These are phyloP conservation scores for Patagioenas fasciata DNA, from an alignment of 2,113 vertebrate species.

Conservation along the genomic window DNA sequence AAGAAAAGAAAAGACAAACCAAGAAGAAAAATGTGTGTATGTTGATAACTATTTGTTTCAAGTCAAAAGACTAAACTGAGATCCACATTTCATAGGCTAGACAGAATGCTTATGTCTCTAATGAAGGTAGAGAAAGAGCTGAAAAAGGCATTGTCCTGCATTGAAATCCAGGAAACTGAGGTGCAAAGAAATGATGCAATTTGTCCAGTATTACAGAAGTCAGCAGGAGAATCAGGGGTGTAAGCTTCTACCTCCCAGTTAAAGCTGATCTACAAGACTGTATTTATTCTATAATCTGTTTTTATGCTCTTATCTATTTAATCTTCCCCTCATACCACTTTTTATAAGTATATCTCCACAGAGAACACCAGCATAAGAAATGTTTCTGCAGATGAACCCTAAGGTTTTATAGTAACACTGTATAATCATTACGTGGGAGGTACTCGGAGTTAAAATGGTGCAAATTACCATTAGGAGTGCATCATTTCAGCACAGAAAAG, in stretches of 20 bases:
- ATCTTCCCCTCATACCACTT: conserved; percentile 25
- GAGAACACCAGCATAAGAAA: background rate
- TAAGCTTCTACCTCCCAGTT: background rate
- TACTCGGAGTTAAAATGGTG: background rate
- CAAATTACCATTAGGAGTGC: background rate
- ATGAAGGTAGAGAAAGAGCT: background rate
- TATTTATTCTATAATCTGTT: conserved; percentile 28
- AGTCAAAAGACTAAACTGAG: background rate
- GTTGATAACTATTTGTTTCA: background rate
- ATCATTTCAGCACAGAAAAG: background rate
- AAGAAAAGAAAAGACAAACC: background rate
- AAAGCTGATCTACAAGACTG: background rate
- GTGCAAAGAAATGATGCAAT: background rate
- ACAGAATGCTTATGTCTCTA: background rate
- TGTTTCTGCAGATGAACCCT: background rate
- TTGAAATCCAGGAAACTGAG: background rate
- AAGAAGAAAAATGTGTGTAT: background rate
- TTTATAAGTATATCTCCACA: conserved; percentile 6
- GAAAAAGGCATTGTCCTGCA: background rate
- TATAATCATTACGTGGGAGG: conserved; percentile 1
- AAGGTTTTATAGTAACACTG: conserved; percentile 28
- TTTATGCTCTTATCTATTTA: conserved; percentile 46
- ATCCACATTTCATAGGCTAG: background rate
- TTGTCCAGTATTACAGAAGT: background rate
- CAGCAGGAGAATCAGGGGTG: background rate